Conservation (phyloP, 23 tunicate genomes). For the Trididemnum miniatum region DNA sequence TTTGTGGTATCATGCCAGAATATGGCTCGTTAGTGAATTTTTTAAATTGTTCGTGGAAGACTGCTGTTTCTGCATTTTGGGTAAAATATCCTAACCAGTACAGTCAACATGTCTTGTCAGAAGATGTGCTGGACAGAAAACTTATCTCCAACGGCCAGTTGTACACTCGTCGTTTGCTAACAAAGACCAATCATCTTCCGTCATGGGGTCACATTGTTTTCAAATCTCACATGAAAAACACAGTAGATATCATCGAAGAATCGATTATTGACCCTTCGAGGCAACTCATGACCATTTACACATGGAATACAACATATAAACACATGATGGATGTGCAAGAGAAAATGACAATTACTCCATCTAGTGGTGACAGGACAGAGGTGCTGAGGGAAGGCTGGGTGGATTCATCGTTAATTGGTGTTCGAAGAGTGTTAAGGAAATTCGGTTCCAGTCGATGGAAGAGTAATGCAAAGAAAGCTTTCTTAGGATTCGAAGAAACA, state of each 20-base stretch:
- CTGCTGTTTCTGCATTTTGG: slow-evolving; percentile 79
- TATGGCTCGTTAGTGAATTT: slow-evolving; percentile 38
- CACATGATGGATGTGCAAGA: slow-evolving; percentile 67
- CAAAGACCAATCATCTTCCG: slow-evolving; percentile 79
- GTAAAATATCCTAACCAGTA: slow-evolving; percentile 76
- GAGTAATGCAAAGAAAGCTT: slow-evolving; percentile 70
- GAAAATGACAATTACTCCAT: slow-evolving; percentile 23
- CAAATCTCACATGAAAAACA: slow-evolving; percentile 34
- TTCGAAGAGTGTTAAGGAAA: slow-evolving; percentile 53
- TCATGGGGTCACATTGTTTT: slow-evolving; percentile 69
- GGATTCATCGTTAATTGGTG: slow-evolving; percentile 69
- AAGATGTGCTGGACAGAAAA: slow-evolving; percentile 67
- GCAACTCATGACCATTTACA: slow-evolving; percentile 54
- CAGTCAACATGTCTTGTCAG: slow-evolving; percentile 72
- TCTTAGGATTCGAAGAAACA: slow-evolving; percentile 45
- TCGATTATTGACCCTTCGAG: slow-evolving; percentile 53
- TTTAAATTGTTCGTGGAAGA: slow-evolving; percentile 58
- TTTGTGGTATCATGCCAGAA: too few relatives aligned
- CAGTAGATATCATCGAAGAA: slow-evolving; percentile 64
- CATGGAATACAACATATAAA: slow-evolving; percentile 66
- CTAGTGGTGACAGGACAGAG: slow-evolving; percentile 17
- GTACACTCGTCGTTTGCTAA: slow-evolving; percentile 64
- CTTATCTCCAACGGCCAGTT: slow-evolving; percentile 32
- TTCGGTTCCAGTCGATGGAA: slow-evolving; percentile 67
- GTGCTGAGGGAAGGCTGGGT: slow-evolving; percentile 70